Percentiles rank a stretch among this genome's conserved stretches.
Conservation (phyloP, 1,140 invertebrate species). For the Platyscapa corneri region DNA sequence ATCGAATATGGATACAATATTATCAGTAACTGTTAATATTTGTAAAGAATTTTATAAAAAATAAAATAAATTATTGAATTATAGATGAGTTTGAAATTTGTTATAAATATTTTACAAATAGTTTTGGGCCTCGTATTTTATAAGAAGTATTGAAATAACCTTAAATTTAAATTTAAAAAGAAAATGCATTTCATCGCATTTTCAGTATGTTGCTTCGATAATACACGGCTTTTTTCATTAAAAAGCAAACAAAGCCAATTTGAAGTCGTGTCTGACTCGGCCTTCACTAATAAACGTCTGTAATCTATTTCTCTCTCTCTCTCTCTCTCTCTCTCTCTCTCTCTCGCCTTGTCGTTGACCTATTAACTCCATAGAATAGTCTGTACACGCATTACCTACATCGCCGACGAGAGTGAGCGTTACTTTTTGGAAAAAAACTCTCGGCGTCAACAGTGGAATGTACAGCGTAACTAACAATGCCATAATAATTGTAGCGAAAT, state of each 20-base stretch:
- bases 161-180: neutral
- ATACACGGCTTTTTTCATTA: slow-evolving; percentile 3
- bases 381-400: neutral
- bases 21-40: too few species aligned
- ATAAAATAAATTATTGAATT: too few species aligned
- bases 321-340: neutral
- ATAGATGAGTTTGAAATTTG: too few species aligned
- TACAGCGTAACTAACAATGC: slow-evolving; percentile 17
- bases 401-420: slow-evolving; percentile 11
- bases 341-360: neutral
- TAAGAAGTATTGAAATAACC: slow-evolving; percentile 21
- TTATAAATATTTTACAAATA: neutral
- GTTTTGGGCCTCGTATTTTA: neutral
- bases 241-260: slow-evolving; percentile 43
- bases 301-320: slow-evolving; percentile 20
- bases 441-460: slow-evolving; percentile 26
- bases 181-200: slow-evolving; percentile 25
- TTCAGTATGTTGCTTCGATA: slow-evolving; percentile 11
- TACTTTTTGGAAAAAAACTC: slow-evolving; percentile 43
- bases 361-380: slow-evolving; percentile 36
- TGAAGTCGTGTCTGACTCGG: slow-evolving; percentile 38
- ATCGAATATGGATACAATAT: too few species aligned
- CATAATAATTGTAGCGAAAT: neutral
- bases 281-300: slow-evolving; percentile 47
- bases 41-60: too few species aligned